phyloP scores from a whole-genome alignment of 2,797 vertebrate species.

The Octomys mimax region DNA sequence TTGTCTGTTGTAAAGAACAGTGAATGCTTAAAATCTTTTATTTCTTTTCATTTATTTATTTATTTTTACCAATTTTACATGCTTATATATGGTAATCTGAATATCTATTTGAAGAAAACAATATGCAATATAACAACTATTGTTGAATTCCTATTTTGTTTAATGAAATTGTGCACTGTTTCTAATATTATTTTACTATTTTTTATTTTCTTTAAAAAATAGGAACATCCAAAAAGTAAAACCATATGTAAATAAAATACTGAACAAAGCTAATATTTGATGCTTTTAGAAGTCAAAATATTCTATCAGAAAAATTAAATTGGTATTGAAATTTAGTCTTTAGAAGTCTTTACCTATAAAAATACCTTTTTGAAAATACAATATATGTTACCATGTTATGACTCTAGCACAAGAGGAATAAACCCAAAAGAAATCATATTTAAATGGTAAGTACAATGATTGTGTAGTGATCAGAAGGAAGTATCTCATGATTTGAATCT shows the following conservation, averaged over 20 bases:
- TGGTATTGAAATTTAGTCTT: background rate
- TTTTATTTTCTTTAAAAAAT: too few species aligned
- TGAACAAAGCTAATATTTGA: conserved; percentile 15
- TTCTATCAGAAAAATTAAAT: background rate
- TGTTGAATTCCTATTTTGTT: too few species aligned
- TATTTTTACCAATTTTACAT: too few species aligned
- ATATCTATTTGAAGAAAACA: too few species aligned
- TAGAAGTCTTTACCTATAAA: background rate
- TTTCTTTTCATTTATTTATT: too few species aligned
- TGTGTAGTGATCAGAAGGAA: background rate
- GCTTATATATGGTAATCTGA: too few species aligned
- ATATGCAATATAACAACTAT: too few species aligned
- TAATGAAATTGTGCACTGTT: too few species aligned
- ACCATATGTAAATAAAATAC: background rate
- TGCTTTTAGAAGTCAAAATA: conserved; percentile 25
- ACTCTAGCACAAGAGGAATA: background rate
- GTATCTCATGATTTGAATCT: background rate
- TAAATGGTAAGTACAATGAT: background rate
- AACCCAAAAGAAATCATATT: background rate
- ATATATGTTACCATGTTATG: background rate
- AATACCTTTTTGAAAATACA: background rate
- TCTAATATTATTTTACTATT: too few species aligned
- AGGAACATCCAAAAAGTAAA: background rate
- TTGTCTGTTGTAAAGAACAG: too few species aligned
- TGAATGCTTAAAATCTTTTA: too few species aligned